Evolutionary conservation across 2,113 vertebrate genomes (phyloP).

Genomic region (Alaudala cheleensis): DNA sequence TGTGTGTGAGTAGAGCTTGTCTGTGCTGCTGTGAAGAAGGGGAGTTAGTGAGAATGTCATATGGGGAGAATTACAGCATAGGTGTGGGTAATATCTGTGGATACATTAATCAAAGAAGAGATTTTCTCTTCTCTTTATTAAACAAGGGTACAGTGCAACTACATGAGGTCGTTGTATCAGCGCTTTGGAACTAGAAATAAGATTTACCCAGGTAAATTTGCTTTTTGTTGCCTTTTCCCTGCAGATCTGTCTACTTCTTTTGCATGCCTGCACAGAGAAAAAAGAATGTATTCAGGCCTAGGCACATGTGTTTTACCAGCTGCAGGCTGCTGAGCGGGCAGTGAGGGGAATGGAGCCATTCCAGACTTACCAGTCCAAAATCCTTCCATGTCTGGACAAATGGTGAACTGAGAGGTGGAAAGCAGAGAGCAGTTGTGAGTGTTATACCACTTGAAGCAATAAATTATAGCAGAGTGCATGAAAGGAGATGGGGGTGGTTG

Average conservation of each 20-base stretch:
- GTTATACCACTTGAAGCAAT: not conserved
- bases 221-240: not conserved
- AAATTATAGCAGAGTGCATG: not conserved
- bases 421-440: not conserved
- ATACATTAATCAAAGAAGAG: not conserved
- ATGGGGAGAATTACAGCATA: not conserved
- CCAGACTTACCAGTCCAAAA: not conserved
- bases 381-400: not conserved
- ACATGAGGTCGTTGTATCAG: not conserved
- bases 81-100: not conserved
- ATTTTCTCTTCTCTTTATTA: not conserved
- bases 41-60: not conserved
- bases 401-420: not conserved
- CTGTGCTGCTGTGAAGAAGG: not conserved
- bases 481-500: not conserved
- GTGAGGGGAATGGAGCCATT: not conserved
- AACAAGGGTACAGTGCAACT: not conserved
- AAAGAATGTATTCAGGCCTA: not conserved
- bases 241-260: not conserved
- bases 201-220: not conserved
- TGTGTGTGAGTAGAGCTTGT: not conserved
- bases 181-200: not conserved
- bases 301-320: not conserved
- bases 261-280: not conserved
- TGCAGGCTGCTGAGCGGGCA: not conserved